Base-by-base conservation (phyloP, 2,888 invertebrate genomes). In the Dolichomitus sp. region DNA sequence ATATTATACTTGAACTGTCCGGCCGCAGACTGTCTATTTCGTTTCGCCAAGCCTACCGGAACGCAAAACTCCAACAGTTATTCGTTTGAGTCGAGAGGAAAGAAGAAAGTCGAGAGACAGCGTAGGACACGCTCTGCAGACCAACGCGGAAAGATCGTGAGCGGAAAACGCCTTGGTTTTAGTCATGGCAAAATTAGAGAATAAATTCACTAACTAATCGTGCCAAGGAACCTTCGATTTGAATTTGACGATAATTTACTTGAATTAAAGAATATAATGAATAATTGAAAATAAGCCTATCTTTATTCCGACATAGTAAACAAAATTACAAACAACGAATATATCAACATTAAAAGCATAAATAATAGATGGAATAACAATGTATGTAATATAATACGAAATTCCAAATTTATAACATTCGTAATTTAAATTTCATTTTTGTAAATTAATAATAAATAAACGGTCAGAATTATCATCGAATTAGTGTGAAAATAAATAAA, bases 51-150 rank as follows among this genome's bases (percentile, higher is more conserved):
- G 75, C 63, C 50, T 82, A 80, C 74, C 81, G 79, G 74, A 85
- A 82, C 83, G 81, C 65, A 50, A 79, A 57, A 82, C 77, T 69
- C 77, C 73, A 85, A 85, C 52, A 82, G 87, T 89, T 81, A 59
- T 87, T 85, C 80, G 70, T 72, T 63, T 66, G 45, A 57, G 66
- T 74, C 23, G 66, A 57, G 50, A 63, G 42, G 33, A 37, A 68
- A 80, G 87, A 86, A 86, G 86, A 89, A 88, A 89, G 88, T 87
- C 82, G 42, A 72, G 84, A 80, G 84, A 74, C 84, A 50, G 52
- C 40, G 11, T 19, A 57, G 82, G 91, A 89, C 77, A 91, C 90
- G 90, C 88, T 91, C 86, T 78, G 86, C 74, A 80, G 84, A 84
- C 83, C 87, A 87, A 88, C 77, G 83, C 88, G 88, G 88, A 88